Percentiles rank a stretch among this genome's conserved stretches.
Evolutionary conservation across 2,888 invertebrate species (phyloP).

Genomic region (Cloeon dipterum): DNA sequence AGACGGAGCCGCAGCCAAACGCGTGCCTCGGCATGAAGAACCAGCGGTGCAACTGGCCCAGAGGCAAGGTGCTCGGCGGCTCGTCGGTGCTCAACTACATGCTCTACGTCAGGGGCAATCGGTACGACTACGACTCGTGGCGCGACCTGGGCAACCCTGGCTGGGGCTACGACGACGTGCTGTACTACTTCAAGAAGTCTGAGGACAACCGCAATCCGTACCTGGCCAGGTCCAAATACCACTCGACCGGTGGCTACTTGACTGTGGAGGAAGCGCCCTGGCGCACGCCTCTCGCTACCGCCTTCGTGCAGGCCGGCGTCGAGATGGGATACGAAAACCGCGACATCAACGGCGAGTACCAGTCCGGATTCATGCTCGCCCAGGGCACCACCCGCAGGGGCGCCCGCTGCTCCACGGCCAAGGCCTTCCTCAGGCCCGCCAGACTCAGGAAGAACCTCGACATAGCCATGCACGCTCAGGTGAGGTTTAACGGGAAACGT

Average conservation of each 20-base stretch:
- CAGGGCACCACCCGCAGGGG: slow-evolving; percentile 28
- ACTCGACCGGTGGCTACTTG: slow-evolving; percentile 49
- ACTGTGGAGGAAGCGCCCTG: slow-evolving; percentile 73
- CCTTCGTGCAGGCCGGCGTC: slow-evolving; percentile 61
- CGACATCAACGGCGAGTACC: slow-evolving; percentile 68
- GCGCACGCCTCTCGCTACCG: slow-evolving; percentile 57
- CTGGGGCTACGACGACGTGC: slow-evolving; percentile 60
- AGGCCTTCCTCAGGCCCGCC: slow-evolving; percentile 65
- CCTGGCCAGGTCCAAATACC: slow-evolving; percentile 52
- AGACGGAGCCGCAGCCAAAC: slow-evolving; percentile 67
- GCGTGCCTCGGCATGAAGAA: slow-evolving; percentile 67
- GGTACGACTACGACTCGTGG: slow-evolving; percentile 77
- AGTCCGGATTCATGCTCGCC: slow-evolving; percentile 32
- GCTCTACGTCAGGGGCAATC: slow-evolving; percentile 76
- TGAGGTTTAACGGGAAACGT: too few relatives aligned
- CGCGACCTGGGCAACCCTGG: slow-evolving; percentile 66
- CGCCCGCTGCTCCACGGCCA: slow-evolving; percentile 67
- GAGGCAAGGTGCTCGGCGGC: slow-evolving; percentile 81
- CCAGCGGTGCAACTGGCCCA: slow-evolving; percentile 70
- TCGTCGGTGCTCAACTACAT: slow-evolving; percentile 78
- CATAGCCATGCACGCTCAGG: slow-evolving; percentile 61
- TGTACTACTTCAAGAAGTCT: slow-evolving; percentile 74
- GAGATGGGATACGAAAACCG: slow-evolving; percentile 69
- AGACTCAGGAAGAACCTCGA: slow-evolving; percentile 61
- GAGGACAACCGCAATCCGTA: slow-evolving; percentile 79